phyloP scores from a whole-genome alignment of 2,797 vertebrate species.

The Pipistrellus kuhlii region DNA sequence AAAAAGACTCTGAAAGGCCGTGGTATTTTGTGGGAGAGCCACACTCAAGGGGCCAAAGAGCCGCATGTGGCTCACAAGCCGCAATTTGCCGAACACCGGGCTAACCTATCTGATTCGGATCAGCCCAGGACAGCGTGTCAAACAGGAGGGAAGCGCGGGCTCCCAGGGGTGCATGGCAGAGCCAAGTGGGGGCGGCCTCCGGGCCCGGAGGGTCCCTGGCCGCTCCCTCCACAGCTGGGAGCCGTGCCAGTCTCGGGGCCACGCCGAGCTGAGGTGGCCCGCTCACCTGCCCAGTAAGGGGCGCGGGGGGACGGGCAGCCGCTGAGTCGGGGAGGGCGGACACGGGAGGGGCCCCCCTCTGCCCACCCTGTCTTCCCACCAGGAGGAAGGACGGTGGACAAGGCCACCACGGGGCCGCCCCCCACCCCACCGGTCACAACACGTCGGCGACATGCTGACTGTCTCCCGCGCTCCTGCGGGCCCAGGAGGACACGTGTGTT shows the following conservation, averaged over 20 bases:
- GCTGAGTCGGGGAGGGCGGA: slow-evolving; percentile 76
- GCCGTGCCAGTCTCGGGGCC: background rate
- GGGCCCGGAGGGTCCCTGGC: background rate
- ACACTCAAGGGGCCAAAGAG: no score
- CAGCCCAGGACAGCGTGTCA: no score
- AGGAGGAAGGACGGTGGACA: slow-evolving; percentile 72
- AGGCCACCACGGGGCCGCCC: slow-evolving; percentile 67
- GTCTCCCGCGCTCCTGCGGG: background rate
- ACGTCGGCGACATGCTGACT: background rate
- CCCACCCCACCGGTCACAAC: slow-evolving; percentile 71
- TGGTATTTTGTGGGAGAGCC: no score
- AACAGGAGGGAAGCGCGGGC: background rate
- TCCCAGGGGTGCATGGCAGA: background rate
- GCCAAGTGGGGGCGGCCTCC: background rate
- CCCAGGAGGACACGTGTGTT: background rate
- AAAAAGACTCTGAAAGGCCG: no score
- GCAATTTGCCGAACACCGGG: background rate
- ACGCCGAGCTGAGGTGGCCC: background rate
- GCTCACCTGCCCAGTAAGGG: background rate
- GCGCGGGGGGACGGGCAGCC: fast-evolving
- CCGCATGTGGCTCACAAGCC: no score
- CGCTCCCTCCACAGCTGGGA: no score
- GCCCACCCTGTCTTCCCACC: no score
- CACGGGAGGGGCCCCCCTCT: no score
- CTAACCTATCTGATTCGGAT: slow-evolving; percentile 62